Percentiles rank a stretch among this genome's conserved stretches.
phyloP scores from a whole-genome alignment of 2,113 vertebrate genomes.

The Prochilodus magdalenae region DNA sequence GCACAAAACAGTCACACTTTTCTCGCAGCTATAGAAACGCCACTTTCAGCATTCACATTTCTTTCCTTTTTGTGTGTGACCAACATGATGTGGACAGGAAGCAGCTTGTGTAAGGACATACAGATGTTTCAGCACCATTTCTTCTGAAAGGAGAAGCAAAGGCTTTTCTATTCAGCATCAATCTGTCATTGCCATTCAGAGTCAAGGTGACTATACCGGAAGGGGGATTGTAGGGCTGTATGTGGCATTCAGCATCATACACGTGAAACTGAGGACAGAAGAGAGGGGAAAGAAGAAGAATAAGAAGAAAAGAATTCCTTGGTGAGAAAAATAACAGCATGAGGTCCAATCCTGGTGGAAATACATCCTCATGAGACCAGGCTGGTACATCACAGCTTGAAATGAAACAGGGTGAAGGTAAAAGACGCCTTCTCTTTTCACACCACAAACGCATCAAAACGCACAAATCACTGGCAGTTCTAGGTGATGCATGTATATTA shows the following conservation, averaged over 20 bases:
- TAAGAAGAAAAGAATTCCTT: background rate
- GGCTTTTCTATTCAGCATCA: constrained; percentile 30
- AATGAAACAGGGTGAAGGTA: constrained; percentile 3
- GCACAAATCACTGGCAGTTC: background rate
- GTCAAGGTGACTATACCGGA: constrained; percentile 35
- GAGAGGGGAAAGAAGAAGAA: background rate
- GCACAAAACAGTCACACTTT: background rate
- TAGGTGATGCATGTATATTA: background rate
- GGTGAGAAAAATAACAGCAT: constrained; percentile 12
- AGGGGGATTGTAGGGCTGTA: background rate
- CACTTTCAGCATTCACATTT: background rate
- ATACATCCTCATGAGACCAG: constrained; percentile 4
- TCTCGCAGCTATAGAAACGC: background rate
- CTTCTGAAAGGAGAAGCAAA: constrained; percentile 16
- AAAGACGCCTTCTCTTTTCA: constrained; percentile 4
- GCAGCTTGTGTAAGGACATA: background rate
- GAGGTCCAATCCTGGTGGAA: constrained; percentile 15
- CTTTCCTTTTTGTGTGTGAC: background rate
- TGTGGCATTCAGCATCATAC: constrained; percentile 12
- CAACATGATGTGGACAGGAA: background rate
- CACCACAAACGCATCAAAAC: background rate
- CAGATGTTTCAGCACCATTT: constrained; percentile 30
- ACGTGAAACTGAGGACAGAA: constrained; percentile 6
- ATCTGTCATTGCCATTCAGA: constrained; percentile 33
- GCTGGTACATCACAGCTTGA: background rate